Conservation (phyloP, 2,888 invertebrate species). For the Tubulanus polymorphus region DNA sequence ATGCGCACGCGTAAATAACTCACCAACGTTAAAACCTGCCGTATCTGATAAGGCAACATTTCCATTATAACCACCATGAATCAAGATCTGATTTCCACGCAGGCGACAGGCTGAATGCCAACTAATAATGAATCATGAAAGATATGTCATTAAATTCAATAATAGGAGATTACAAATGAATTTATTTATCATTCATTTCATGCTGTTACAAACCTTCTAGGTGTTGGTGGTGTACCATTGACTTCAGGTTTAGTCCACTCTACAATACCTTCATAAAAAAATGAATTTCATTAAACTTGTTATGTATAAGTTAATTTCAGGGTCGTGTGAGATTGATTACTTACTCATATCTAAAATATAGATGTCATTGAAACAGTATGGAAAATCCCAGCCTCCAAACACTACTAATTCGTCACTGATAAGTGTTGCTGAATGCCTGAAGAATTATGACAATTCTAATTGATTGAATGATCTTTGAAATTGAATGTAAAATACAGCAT, state of each 20-base stretch:
- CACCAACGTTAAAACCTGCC: conserved; percentile 45
- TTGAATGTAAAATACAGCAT: background rate
- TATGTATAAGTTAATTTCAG: background rate
- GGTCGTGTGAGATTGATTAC: conserved; percentile 12
- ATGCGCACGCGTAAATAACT: too few species aligned
- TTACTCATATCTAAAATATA: conserved; percentile 47
- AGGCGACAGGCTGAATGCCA: conserved; percentile 46
- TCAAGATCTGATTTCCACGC: conserved; percentile 38
- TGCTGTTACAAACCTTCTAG: too few species aligned
- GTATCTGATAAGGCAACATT: conserved; percentile 42
- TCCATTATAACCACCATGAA: conserved; percentile 50
- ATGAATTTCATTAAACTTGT: background rate
- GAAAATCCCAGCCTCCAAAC: conserved; percentile 52
- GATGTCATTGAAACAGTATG: conserved; percentile 46
- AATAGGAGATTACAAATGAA: background rate
- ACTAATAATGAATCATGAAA: conserved; percentile 21
- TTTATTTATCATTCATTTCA: background rate
- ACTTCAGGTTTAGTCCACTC: conserved; percentile 46
- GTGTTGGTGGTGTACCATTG: conserved; percentile 41
- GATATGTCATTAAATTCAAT: background rate
- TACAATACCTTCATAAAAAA: conserved; percentile 32
- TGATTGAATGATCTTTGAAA: background rate
- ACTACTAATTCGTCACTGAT: conserved; percentile 45
- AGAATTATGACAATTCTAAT: conserved; percentile 12
- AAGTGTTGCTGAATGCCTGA: conserved; percentile 47